phyloP scores from a whole-genome alignment of 53 echinoderm and acorn worm species.

The Arbacia lixula region DNA sequence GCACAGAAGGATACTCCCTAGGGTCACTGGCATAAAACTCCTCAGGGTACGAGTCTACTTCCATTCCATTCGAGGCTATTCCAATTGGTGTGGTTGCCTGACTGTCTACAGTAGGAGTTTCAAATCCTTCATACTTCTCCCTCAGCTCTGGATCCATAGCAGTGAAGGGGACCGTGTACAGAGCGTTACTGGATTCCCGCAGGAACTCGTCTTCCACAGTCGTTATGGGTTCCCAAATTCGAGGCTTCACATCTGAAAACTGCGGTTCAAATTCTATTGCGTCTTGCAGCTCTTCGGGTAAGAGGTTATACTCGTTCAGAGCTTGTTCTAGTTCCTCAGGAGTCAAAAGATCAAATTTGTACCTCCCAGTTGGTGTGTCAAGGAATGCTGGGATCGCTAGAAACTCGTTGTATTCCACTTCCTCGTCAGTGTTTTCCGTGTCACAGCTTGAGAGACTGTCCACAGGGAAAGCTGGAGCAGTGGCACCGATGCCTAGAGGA shows the following conservation, averaged over 20 bases:
- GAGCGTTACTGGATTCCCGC: constrained; percentile 44
- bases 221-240: constrained; percentile 91
- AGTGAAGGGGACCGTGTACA: constrained; percentile 43
- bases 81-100: constrained; percentile 47
- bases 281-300: constrained; percentile 74
- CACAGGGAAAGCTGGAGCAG: constrained; percentile 51
- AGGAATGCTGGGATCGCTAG: constrained; percentile 89
- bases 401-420: constrained; percentile 94
- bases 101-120: constrained; percentile 24
- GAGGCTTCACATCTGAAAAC: constrained; percentile 72
- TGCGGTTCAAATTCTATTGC: constrained; percentile 59
- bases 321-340: constrained; percentile 96
- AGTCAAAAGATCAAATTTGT: constrained; percentile 91
- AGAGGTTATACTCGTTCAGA: constrained; percentile 84
- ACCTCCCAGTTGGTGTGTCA: constrained; percentile 90
- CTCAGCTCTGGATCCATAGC: constrained; percentile 58
- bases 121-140: constrained; percentile 53
- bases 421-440: constrained; percentile 60
- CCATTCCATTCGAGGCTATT: constrained; percentile 54
- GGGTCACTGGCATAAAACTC: constrained; percentile 7
- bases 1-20: constrained; percentile 34
- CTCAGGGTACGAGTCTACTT: constrained; percentile 27
- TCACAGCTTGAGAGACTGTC: constrained; percentile 54
- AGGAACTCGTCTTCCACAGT: constrained; percentile 90
- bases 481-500: constrained; percentile 54